Evolutionary conservation across 2,888 invertebrate genomes (phyloP).

Genomic region (Aspidiotus destructor): DNA sequence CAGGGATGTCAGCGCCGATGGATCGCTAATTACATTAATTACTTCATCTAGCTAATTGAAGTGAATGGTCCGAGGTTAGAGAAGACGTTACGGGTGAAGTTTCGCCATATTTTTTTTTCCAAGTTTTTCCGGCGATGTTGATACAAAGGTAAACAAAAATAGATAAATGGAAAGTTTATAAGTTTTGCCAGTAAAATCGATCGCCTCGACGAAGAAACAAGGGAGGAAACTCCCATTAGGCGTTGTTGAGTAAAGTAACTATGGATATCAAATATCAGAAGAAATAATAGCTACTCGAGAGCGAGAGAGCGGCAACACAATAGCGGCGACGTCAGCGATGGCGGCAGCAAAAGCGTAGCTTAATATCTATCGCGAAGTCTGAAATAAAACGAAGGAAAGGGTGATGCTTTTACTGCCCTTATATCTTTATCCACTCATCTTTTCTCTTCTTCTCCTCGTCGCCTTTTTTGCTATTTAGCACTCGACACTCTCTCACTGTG

Average conservation of each 20-base stretch:
- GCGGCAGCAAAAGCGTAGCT: conserved; percentile 22
- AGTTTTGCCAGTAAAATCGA: conserved; percentile 32
- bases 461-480: conserved; percentile 1
- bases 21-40: conserved; percentile 1
- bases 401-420: conserved; percentile 26
- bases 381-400: conserved; percentile 29
- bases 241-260: conserved; percentile 31
- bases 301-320: conserved; percentile 23
- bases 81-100: background rate
- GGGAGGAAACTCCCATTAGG: conserved; percentile 32
- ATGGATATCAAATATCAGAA: conserved; percentile 32
- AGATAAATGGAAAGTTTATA: conserved; percentile 33
- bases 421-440: conserved; percentile 21
- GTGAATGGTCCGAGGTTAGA: background rate
- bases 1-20: background rate
- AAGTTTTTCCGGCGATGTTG: background rate
- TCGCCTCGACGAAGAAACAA: conserved; percentile 24
- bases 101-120: background rate
- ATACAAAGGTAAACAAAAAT: conserved; percentile 28
- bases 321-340: conserved; percentile 22
- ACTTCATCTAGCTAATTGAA: background rate
- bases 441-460: background rate
- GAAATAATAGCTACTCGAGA: conserved; percentile 30
- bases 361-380: conserved; percentile 17
- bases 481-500: conserved; percentile 1